Percentiles rank a stretch among this genome's conserved stretches.
Conservation (phyloP, 2,797 vertebrate genomes). For the Crax fasciolata region DNA sequence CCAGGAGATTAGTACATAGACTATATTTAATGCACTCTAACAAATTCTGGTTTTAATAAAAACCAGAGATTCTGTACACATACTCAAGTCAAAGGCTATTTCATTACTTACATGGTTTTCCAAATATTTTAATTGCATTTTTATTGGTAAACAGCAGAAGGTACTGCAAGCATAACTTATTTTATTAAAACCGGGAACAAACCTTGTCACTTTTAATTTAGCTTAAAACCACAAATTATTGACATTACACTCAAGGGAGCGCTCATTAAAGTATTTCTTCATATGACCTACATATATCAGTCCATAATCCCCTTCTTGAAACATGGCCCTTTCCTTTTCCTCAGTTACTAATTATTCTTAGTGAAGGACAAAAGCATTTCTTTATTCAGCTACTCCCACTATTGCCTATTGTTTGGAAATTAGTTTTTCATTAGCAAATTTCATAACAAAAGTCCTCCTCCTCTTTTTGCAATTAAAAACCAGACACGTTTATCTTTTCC, state of each 20-base stretch:
- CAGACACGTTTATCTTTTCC: conserved; percentile 5
- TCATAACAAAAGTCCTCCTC: background rate
- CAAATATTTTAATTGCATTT: conserved; percentile 49
- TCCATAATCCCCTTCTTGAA: conserved; percentile 17
- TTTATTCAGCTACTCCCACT: conserved; percentile 13
- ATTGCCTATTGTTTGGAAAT: conserved; percentile 28
- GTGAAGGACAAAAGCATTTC: background rate
- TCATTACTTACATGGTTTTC: conserved; percentile 26
- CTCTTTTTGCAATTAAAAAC: background rate
- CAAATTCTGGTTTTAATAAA: conserved; percentile 37
- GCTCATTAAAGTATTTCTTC: conserved; percentile 51
- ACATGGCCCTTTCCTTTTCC: background rate
- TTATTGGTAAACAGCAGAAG: conserved; percentile 45
- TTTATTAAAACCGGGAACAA: conserved; percentile 58
- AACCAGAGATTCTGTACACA: background rate
- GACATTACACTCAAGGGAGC: conserved; percentile 15
- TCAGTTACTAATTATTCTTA: conserved; percentile 49
- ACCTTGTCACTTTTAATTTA: conserved; percentile 35
- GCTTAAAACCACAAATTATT: conserved; percentile 42
- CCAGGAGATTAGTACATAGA: background rate
- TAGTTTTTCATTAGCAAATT: conserved; percentile 55
- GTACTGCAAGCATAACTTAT: background rate
- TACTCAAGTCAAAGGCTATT: background rate
- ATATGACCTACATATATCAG: conserved; percentile 53
- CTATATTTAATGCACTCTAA: background rate